phyloP scores from a whole-genome alignment of 2,888 invertebrate species.

The Lycaena phlaeas region DNA sequence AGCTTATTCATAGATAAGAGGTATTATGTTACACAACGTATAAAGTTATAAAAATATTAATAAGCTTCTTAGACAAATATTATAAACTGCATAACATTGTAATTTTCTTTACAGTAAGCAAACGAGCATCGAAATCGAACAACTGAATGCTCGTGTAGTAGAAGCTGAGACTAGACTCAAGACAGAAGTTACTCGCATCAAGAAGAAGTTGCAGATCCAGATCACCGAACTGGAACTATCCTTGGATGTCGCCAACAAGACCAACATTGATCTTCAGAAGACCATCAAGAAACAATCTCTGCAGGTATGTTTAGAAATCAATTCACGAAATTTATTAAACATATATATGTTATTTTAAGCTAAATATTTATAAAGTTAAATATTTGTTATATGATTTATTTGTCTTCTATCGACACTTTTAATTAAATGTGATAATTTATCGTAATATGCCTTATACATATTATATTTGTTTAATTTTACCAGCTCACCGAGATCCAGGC shows the following conservation, averaged over 20 bases:
- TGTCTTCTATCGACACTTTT: no score
- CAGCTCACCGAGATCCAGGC: conserved; percentile 91
- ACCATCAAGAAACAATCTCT: conserved; percentile 97
- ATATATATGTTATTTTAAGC: no score
- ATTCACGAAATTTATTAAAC: neutral
- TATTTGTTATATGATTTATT: no score
- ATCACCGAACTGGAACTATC: conserved; percentile 97
- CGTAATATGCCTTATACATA: no score
- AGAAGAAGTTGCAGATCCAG: conserved; percentile 99
- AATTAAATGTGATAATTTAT: no score
- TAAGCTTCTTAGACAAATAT: neutral
- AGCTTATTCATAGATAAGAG: conserved; percentile 76
- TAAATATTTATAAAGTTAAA: no score
- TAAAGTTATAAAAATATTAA: neutral
- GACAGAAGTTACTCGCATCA: conserved; percentile 95
- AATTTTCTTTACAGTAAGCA: conserved; percentile 82
- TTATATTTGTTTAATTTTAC: conserved; percentile 10
- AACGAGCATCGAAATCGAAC: conserved; percentile 98
- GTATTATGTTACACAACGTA: conserved; percentile 40
- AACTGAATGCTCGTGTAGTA: conserved; percentile 93
- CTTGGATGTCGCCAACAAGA: conserved; percentile 98
- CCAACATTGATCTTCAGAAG: conserved; percentile 97
- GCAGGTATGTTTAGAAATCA: conserved; percentile 69
- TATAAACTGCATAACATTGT: neutral
- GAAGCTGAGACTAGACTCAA: conserved; percentile 97